Base-by-base conservation (phyloP, 2,797 vertebrate genomes). In the Sebastes cheni region DNA sequence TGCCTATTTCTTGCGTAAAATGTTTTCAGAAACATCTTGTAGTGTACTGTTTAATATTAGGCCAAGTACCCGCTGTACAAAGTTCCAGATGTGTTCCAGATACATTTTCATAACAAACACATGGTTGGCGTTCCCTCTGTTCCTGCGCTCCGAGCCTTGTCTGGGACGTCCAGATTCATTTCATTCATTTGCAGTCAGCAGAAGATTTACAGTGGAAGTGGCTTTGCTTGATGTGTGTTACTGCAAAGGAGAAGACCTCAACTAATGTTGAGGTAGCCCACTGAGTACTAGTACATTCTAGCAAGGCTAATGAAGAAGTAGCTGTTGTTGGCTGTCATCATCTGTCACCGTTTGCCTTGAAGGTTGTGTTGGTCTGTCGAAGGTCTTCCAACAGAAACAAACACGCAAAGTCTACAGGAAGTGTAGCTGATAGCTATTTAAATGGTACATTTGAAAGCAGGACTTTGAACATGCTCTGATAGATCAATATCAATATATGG, bases 11-110 rank as follows among this genome's bases (percentile, higher is more conserved):
- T 50, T 20, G 46, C 46, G 16, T 50, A 18, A 50, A 20, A 50
- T 50, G 46, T 50, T 50, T 20, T 50, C 46, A 50, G 18, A 50
- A 50, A 50, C 46, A 20, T 50, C 46, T 50, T 50, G 46, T 50
- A 20, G 46, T 50, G 42, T 50, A 50, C 46, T 50, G 46, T 50
- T 50, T 20, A 50, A 52, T 52, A 52, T 52, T 52, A 52, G 8
- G 18, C 46, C 46, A 52, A 52, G 46, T 52, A 52, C 16, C 67
- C n/a, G 16, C 1, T 25, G 16, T 8, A 69, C 64, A 62, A 50
- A 64, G 36, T 77, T 77, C 62, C 67, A 73, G n/a, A 75, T 61
- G 69, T 65, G 60, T 36, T 54, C 60, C n/a, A 34, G 55, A 73
- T 73, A 20, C 23, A 64, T 71, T 55, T 59, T 34, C 55, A 42